phyloP scores from a whole-genome alignment of 92 coral and sea anemone species.

The Phenganax marumi region DNA sequence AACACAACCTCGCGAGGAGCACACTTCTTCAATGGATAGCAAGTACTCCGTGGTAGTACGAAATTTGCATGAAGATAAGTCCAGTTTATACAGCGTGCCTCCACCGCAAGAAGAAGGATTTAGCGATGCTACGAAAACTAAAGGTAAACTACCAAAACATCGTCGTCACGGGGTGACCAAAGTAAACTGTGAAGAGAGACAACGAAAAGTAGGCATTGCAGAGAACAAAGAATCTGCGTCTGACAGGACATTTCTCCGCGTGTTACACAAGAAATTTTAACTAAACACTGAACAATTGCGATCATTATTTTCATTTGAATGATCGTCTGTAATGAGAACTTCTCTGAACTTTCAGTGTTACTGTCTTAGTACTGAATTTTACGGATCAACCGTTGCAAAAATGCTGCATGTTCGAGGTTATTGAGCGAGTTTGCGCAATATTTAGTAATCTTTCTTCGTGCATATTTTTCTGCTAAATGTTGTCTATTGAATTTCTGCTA shows the following conservation, averaged over 20 bases:
- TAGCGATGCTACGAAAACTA: background rate
- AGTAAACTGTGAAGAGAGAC: background rate
- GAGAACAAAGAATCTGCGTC: conserved; percentile 29
- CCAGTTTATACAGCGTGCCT: background rate
- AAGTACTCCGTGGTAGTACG: background rate
- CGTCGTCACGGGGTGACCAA: conserved; percentile 29
- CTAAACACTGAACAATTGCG: background rate
- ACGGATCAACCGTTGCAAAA: conserved; percentile 8
- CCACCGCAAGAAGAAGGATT: conserved; percentile 23
- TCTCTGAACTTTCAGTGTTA: background rate
- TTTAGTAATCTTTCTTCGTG: no score
- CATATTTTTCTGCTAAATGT: no score
- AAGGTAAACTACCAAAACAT: background rate
- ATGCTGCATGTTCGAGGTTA: background rate
- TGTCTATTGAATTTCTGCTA: no score
- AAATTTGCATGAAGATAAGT: conserved; percentile 6
- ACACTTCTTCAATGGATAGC: background rate
- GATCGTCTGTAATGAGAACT: background rate
- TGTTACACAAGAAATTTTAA: conserved; percentile 31
- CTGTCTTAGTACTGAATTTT: background rate
- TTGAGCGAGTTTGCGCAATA: no score
- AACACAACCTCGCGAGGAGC: background rate
- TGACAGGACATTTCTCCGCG: conserved; percentile 35
- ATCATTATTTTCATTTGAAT: conserved; percentile 1
- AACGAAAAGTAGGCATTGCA: conserved; percentile 18